These are phyloP conservation scores for Xenentodon cancila DNA, from an alignment of 2,797 vertebrate genomes.

Conservation along the genomic window DNA sequence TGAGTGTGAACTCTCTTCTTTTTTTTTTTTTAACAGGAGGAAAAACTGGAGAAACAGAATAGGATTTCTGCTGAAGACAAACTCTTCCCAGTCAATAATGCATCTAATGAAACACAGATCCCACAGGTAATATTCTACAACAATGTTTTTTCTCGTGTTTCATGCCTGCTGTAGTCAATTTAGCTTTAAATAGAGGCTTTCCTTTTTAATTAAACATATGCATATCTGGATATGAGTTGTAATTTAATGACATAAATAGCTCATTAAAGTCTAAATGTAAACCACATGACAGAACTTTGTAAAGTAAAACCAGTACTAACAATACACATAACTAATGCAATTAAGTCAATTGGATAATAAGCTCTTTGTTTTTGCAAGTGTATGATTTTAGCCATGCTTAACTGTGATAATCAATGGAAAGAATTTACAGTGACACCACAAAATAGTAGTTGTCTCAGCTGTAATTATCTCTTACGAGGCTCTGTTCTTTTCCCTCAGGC, in stretches of 20 bases:
- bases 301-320: neutral
- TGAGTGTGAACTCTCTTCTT: neutral
- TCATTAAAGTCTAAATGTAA: neutral
- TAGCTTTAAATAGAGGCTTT: too few species aligned
- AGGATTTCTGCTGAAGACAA: slow-evolving; percentile 63
- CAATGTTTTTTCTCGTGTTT: too few species aligned
- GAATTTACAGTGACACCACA: neutral
- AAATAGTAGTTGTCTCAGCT: neutral
- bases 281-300: neutral
- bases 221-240: neutral
- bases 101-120: slow-evolving; percentile 37
- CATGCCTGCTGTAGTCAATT: too few species aligned
- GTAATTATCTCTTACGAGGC: slow-evolving; percentile 5
- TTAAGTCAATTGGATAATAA: neutral
- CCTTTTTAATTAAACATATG: too few species aligned
- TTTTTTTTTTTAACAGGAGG: slow-evolving; percentile 52
- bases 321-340: neutral
- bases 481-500: slow-evolving; percentile 63
- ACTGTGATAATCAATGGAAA: neutral
- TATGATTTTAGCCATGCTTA: neutral
- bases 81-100: slow-evolving; percentile 32
- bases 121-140: slow-evolving; percentile 53
- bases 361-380: neutral
- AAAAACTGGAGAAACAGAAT: slow-evolving; percentile 78
- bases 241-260: neutral